Evolutionary conservation across 2,113 vertebrate genomes (phyloP), one percentile per base, ranked within the genome.

Genomic region (Ptilonorhynchus violaceus): DNA sequence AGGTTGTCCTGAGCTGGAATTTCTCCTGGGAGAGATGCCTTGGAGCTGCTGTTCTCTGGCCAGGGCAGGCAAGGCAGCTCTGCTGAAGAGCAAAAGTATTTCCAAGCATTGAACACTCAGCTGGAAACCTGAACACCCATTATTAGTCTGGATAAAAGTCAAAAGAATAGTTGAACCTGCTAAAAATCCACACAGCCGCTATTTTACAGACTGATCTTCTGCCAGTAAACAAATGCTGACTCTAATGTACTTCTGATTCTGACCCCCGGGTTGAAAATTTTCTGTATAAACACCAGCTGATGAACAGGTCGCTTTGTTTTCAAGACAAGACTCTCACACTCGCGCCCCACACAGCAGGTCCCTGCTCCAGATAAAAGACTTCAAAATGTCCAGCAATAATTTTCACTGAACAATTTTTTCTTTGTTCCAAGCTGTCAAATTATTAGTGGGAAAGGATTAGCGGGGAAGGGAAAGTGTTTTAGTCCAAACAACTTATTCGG

Each of bases 231-330:
- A 95, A 92, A 93, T 87, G 49, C 83, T 89, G 89, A 66, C 80
- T 88, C 80, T 78, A 80, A 95, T 58, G 83, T 68, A 96, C 92
- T 96, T 94, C 92, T 97, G 92, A 93, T 91, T 92, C 89, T 91
- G 88, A 95, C 88, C 92, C 83, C 76, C 91, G 79, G 79, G 88
- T 93, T 85, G 86, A 84, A 96, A 97, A 93, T 88, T 60, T 87
- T 94, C 93, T 87, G 53, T 93, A 76, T 89, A 85, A 95, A 93
- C 92, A 92, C 49, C 94, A 93, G 66, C 66, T 96, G 95, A 94
- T 53, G 84, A 96, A 84, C 86, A 85, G 92, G 94, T 94, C 77
- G 3, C 82, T 95, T 91, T 95, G 73, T 91, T 93, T 91, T 52
- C 69, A 87, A 87, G 93, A 82, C 92, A 73, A 78, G 92, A 46